Evolutionary conservation across 2,888 invertebrate genomes (phyloP), one percentile per base, ranked within the genome.

Genomic region (Byasa hedistus): DNA sequence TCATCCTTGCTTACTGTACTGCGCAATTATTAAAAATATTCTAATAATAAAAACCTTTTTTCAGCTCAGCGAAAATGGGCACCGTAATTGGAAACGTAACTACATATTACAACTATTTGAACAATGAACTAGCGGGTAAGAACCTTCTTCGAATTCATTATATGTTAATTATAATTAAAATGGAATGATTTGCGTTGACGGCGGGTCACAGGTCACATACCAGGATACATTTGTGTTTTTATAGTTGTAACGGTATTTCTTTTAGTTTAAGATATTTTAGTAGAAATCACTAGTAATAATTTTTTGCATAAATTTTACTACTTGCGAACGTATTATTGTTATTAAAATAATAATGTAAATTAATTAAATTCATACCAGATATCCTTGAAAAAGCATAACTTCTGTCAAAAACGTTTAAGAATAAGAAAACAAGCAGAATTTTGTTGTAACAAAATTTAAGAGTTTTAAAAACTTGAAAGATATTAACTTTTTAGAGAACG

Each of bases 71-170:
- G 39, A 76, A 70, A 32, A 91, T 91, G 91, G 88, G 85, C 57
- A 84, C 87, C 8, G 65, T 90, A 54, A 76, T 89, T 65, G 73
- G 79, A 32, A 90, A 89, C 68, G 79, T 90, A 52, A 84, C 89
- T 3, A 72, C 79, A 32, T 87, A 84, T 72, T 91, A 89, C 72
- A 81, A 80, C 63, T 89, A 80, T 69, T 70, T 91, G 15, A 90
- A 89, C 75, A 80, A 87, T 70, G 90, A 90, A 67, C 72, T 90
- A 36, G 90, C 90, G 64, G 91, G 91, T 91, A 73, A 76, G 73
- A 23, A 62, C 51, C 57, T 61, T 62, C 60, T 44, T 57, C 54
- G 65, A 59, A 52, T 61, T 65, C 7, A 62, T 61, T 65, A 68
- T 62, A 66, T 54, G 51, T 66, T 68, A 27, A 66, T 66, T 58